A percentile compares a stretch with the other conserved stretches of the same genome.
phyloP scores from a whole-genome alignment of 1,140 invertebrate genomes.

The Sinella curviseta region DNA sequence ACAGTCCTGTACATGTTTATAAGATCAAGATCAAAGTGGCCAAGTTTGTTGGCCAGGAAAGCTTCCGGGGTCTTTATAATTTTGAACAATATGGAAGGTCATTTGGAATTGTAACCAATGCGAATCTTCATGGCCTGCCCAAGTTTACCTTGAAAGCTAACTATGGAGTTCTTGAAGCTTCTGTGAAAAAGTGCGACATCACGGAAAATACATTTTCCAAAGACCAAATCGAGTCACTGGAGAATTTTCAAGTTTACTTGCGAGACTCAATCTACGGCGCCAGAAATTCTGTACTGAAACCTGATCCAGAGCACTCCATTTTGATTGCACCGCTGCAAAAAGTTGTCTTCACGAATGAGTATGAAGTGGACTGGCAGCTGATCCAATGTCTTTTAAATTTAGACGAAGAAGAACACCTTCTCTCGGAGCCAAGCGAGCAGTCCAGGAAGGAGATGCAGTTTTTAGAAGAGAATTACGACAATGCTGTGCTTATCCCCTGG shows the following conservation, averaged over 20 bases:
- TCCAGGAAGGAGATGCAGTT: neutral
- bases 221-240: neutral
- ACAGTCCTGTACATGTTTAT: neutral
- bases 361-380: slow-evolving; percentile 16
- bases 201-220: neutral
- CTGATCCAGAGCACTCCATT: neutral
- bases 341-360: neutral
- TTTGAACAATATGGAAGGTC: neutral
- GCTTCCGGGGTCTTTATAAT: neutral
- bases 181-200: neutral
- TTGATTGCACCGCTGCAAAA: neutral
- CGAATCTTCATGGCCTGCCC: neutral
- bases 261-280: neutral
- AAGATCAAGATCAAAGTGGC: neutral
- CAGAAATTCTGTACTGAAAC: neutral
- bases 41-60: neutral
- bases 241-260: neutral
- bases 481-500: slow-evolving; percentile 30
- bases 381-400: neutral
- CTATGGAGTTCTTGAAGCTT: neutral
- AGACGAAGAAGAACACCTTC: neutral
- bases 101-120: neutral
- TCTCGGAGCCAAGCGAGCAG: neutral
- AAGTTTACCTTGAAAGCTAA: neutral
- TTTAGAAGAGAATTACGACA: neutral